Evolutionary conservation across 2,888 invertebrate species (phyloP).

Genomic region (Bembecia ichneumoniformis): DNA sequence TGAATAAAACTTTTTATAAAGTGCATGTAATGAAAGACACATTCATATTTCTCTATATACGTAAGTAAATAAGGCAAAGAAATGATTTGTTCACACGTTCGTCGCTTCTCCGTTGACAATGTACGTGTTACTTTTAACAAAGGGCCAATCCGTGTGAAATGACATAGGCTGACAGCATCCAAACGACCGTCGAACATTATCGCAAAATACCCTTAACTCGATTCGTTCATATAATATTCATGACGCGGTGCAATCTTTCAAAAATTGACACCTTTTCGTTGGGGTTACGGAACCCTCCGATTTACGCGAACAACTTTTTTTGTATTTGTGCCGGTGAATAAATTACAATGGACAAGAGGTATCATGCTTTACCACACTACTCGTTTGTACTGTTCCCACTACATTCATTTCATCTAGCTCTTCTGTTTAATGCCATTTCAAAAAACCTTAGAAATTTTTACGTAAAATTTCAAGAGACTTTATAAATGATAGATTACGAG

Average conservation of each 20-base stretch:
- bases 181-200: constrained; percentile 64
- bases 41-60: too few relatives aligned
- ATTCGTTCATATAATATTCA: constrained; percentile 72
- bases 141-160: constrained; percentile 68
- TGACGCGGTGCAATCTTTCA: constrained; percentile 70
- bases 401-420: too few relatives aligned
- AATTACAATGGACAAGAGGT: constrained; percentile 50
- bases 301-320: constrained; percentile 52
- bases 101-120: constrained; percentile 43
- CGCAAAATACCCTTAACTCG: constrained; percentile 69
- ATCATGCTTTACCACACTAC: constrained; percentile 31
- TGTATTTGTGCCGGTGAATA: constrained; percentile 62
- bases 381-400: constrained; percentile 29
- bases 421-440: too few relatives aligned
- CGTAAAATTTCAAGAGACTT: too few relatives aligned
- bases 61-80: not conserved
- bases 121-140: constrained; percentile 69
- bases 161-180: constrained; percentile 69
- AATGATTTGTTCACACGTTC: constrained; percentile 43
- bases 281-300: constrained; percentile 36
- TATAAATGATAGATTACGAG: too few relatives aligned
- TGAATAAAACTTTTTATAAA: too few relatives aligned
- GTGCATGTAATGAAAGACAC: too few relatives aligned
- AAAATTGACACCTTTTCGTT: constrained; percentile 69
- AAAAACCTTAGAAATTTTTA: too few relatives aligned